Evolutionary conservation across 2,797 vertebrate species (phyloP).

Genomic region (Lycodopsis pacificus): DNA sequence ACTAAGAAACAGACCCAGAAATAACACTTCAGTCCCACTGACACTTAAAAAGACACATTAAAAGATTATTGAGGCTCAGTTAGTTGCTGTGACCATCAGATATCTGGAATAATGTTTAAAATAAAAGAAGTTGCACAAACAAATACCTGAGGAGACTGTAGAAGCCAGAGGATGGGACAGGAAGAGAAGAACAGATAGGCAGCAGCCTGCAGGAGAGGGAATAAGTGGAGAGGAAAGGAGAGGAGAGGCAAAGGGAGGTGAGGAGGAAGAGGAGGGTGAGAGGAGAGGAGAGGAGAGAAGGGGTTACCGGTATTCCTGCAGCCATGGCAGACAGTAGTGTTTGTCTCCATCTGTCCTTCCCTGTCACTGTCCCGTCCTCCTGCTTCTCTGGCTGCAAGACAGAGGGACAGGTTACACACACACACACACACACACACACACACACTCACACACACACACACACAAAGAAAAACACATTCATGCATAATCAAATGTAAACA

Average conservation of each 20-base stretch:
- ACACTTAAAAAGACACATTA: background rate
- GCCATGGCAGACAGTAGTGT: constrained; percentile 85
- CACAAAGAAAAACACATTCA: constrained; percentile 14
- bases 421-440: constrained; percentile 8
- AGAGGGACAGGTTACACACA: constrained; percentile 64
- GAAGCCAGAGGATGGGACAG: constrained; percentile 73
- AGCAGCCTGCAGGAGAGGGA: constrained; percentile 58
- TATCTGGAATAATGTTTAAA: background rate
- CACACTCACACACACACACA: constrained; percentile 14
- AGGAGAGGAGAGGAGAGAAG: constrained; percentile 13
- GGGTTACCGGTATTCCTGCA: constrained; percentile 84
- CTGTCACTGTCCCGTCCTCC: constrained; percentile 82
- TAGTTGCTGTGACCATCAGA: constrained; percentile 2
- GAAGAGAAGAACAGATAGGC: constrained; percentile 73
- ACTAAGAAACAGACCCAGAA: background rate
- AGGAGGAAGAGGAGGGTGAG: background rate
- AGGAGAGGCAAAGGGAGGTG: background rate
- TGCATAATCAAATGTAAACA: background rate
- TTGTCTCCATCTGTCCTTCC: constrained; percentile 88
- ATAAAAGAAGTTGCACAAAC: constrained; percentile 2
- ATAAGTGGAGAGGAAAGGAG: constrained; percentile 9
- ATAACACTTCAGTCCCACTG: background rate
- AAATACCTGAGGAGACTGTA: constrained; percentile 68
- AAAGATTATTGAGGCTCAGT: background rate
- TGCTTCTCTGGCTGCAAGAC: constrained; percentile 84